phyloP scores from a whole-genome alignment of 2,888 invertebrate genomes.

The Cyclophora punctaria region DNA sequence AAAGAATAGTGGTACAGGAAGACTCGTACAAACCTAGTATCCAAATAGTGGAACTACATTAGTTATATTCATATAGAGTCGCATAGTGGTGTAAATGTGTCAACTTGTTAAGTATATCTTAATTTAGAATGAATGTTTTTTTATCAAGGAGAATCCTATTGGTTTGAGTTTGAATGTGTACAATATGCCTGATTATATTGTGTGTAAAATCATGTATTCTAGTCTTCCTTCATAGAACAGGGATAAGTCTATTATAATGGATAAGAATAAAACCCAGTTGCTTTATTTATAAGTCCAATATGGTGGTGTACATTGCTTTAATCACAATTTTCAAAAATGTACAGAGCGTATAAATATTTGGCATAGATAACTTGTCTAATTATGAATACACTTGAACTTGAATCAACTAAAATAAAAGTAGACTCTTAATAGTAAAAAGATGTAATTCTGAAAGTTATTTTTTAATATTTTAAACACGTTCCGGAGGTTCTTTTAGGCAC shows the following conservation, averaged over 20 bases:
- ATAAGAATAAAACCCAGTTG: constrained; percentile 15
- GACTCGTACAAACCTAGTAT: too few species aligned
- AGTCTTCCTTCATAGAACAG: too few species aligned
- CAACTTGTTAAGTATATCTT: too few species aligned
- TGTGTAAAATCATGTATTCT: too few species aligned
- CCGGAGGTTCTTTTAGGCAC: constrained; percentile 69
- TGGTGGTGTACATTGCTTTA: constrained; percentile 44
- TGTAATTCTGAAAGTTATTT: constrained; percentile 54
- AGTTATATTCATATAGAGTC: too few species aligned
- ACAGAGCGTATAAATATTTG: constrained; percentile 62
- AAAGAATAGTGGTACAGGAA: too few species aligned
- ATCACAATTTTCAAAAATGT: constrained; percentile 50
- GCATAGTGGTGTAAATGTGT: too few species aligned
- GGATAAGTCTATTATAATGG: neutral
- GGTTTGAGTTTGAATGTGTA: too few species aligned
- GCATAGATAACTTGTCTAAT: constrained; percentile 52
- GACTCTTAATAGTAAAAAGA: constrained; percentile 49
- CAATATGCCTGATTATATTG: too few species aligned
- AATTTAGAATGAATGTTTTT: too few species aligned
- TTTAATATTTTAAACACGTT: constrained; percentile 40
- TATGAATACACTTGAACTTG: constrained; percentile 41
- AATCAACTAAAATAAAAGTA: constrained; percentile 45
- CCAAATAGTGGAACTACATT: too few species aligned
- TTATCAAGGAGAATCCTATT: too few species aligned
- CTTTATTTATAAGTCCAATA: constrained; percentile 28